These are phyloP conservation scores for Chaitophorus viminalis DNA, from an alignment of 2,888 invertebrate species.

Conservation along the genomic window DNA sequence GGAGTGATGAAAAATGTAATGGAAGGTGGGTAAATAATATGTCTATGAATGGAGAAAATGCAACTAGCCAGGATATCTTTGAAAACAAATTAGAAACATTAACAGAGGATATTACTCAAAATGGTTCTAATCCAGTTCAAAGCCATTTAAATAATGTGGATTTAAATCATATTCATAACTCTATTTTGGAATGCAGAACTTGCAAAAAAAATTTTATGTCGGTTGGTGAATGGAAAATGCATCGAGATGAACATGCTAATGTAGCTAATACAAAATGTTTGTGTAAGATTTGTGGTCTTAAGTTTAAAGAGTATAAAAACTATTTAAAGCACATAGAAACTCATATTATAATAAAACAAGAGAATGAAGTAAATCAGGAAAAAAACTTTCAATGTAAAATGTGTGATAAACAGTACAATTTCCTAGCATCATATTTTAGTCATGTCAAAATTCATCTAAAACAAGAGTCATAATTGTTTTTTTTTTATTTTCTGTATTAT, in stretches of 20 bases:
- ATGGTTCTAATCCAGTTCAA: not conserved
- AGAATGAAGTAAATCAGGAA: not conserved
- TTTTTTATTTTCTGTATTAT: not conserved
- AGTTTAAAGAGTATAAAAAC: constrained; percentile 40
- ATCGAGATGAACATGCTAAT: constrained; percentile 10
- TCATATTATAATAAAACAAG: constrained; percentile 3
- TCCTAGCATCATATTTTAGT: constrained; percentile 26
- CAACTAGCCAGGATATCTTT: not conserved
- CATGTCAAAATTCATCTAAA: constrained; percentile 42
- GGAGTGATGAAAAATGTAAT: constrained; percentile 4
- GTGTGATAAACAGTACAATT: constrained; percentile 32
- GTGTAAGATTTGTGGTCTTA: constrained; percentile 45
- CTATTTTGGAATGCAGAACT: constrained; percentile 2
- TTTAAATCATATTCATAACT: not conserved
- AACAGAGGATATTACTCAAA: not conserved
- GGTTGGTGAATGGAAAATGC: constrained; percentile 45
- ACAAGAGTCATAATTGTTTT: not conserved
- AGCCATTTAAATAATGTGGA: constrained; percentile 26
- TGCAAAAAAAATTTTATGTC: constrained; percentile 12
- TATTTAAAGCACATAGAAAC: constrained; percentile 23
- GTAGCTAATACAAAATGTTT: not conserved
- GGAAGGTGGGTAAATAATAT: not conserved
- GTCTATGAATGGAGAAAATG: not conserved
- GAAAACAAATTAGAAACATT: not conserved
- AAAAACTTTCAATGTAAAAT: constrained; percentile 15